Evolutionary conservation across 1,140 invertebrate species (phyloP), one percentile per base, ranked within the genome.

Genomic region (Diploscapter pachys): DNA sequence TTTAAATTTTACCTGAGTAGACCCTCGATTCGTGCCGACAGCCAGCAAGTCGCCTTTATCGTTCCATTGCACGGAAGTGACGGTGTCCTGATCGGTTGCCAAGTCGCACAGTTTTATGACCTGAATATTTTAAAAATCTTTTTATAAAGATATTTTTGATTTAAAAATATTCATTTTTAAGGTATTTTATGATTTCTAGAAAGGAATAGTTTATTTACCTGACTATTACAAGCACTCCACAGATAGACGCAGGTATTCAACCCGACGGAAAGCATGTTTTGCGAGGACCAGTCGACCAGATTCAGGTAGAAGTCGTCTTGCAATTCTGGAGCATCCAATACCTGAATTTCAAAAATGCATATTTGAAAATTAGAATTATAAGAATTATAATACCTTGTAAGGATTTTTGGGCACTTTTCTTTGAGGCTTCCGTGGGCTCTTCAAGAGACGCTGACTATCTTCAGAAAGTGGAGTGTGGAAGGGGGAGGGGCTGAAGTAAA

Each of bases 261-360:
- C 0, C 96, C 96, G n/a, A 99, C 96, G 86, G 94, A 95, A 49
- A 99, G 90, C 4, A 99, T 94, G 88, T 99, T 99, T 86, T 96
- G 94, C 4, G 94, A 94, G 2, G 95, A 98, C 96, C 96, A 99
- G 87, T 99, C 96, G 4, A 99, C 96, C 72, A 99, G 89, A 87
- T 99, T 99, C 51, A 99, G 87, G 86, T 99, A 99, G 87, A 99
- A 99, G 87, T 99, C 96, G 87, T 99, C 96, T 87, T 98, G 96
- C 49, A 99, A 87, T 87, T 99, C 96, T 0, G 96, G 96, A 0
- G 96, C 96, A 87, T 99, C 96, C 6, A 31, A 31, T 31, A 31
- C 31, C 31, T 31, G 31, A 31, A 31, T 31, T 31, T 31, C 31
- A 31, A 31, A 31, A 31, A 31, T 31, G 31, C 31, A 31, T 31